Evolutionary conservation across 2,797 vertebrate species (phyloP).

Genomic region (Ispidina picta): DNA sequence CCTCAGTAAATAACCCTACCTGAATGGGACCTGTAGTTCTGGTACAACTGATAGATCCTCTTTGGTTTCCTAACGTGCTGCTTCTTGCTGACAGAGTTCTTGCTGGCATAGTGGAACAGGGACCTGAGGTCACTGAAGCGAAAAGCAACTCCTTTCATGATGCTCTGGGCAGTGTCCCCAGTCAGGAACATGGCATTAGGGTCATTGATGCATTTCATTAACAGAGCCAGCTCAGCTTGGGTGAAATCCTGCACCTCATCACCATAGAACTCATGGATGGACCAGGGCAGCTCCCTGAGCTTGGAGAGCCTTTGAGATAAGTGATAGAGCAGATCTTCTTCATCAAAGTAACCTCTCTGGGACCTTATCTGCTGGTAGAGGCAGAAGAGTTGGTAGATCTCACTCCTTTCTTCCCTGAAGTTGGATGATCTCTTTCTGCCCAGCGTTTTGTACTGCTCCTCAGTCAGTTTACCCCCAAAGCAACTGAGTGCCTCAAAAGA

Average conservation of each 20-base stretch:
- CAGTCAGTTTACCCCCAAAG: constrained; percentile 73
- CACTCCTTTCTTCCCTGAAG: constrained; percentile 81
- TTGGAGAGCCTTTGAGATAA: constrained; percentile 76
- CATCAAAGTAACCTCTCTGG: constrained; percentile 81
- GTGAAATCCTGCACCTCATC: constrained; percentile 87
- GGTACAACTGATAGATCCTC: constrained; percentile 81
- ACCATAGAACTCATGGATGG: constrained; percentile 83
- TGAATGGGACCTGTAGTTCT: constrained; percentile 86
- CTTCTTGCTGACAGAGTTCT: constrained; percentile 66
- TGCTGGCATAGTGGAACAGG: constrained; percentile 82
- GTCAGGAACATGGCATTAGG: constrained; percentile 87
- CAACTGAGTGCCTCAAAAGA: constrained; percentile 82
- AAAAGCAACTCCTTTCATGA: constrained; percentile 85
- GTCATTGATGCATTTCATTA: constrained; percentile 83
- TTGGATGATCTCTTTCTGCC: constrained; percentile 80
- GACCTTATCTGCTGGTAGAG: constrained; percentile 80
- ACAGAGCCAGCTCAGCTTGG: constrained; percentile 78
- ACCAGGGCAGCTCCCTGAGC: constrained; percentile 78
- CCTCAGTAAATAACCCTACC: constrained; percentile 63
- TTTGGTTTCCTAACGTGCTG: constrained; percentile 77
- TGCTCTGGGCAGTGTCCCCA: constrained; percentile 85
- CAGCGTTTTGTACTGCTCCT: constrained; percentile 81
- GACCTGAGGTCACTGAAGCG: constrained; percentile 83
- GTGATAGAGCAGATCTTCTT: constrained; percentile 82
- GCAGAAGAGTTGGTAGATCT: constrained; percentile 81